These are phyloP conservation scores for Trichonephila clavipes DNA, from an alignment of 1,140 invertebrate species.

Conservation along the genomic window DNA sequence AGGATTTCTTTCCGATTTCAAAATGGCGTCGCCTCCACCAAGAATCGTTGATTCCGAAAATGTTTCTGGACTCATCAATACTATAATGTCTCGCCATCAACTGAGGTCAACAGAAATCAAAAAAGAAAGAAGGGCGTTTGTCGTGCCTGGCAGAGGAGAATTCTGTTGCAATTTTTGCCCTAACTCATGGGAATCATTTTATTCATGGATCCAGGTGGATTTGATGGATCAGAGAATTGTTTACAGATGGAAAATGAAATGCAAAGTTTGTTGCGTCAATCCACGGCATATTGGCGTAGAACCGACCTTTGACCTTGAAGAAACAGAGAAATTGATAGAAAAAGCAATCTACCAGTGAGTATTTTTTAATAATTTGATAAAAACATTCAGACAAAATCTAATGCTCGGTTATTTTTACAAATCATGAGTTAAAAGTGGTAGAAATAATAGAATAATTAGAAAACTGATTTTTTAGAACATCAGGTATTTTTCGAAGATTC, in stretches of 20 bases:
- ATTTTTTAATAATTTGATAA: no score
- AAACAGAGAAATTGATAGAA: constrained; percentile 22
- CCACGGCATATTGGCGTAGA: background rate
- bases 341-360: constrained; percentile 7
- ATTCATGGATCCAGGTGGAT: constrained; percentile 7
- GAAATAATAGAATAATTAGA: no score
- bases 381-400: no score
- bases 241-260: constrained; percentile 53
- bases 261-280: background rate
- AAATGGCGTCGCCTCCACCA: background rate
- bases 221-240: constrained; percentile 4
- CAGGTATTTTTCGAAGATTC: no score
- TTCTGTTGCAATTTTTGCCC: background rate
- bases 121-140: background rate
- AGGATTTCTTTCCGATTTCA: background rate
- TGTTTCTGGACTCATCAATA: background rate
- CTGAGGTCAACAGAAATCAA: background rate
- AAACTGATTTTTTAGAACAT: no score
- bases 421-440: no score
- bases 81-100: background rate
- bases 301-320: background rate
- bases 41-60: constrained; percentile 14
- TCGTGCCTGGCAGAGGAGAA: constrained; percentile 2
- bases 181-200: background rate
- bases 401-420: no score